Percentiles rank a stretch among this genome's conserved stretches.
phyloP scores from a whole-genome alignment of 2,113 vertebrate genomes.

The Neotragus pygmaeus region DNA sequence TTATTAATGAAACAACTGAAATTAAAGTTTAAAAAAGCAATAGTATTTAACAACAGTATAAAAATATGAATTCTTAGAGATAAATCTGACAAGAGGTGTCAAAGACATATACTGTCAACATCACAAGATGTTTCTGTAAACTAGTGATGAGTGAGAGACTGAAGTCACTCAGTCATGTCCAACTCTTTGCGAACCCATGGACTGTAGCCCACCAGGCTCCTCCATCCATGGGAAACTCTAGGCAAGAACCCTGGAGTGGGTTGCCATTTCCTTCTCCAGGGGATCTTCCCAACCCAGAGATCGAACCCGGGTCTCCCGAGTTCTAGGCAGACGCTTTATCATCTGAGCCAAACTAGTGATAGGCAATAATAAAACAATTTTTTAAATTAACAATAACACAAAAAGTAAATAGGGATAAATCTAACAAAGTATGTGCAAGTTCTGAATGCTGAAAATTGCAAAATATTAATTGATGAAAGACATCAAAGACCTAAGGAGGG shows the following conservation, averaged over 20 bases:
- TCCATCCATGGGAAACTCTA: no score
- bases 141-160: background rate
- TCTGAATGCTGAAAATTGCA: background rate
- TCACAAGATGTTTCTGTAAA: background rate
- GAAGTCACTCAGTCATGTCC: no score
- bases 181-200: no score
- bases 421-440: background rate
- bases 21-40: background rate
- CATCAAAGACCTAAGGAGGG: slow-evolving; percentile 6
- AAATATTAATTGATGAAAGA: background rate
- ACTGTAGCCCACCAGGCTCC: no score
- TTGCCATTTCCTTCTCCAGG: no score
- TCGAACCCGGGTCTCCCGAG: no score
- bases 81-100: background rate
- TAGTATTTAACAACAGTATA: background rate
- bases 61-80: background rate
- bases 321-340: no score
- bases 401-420: background rate
- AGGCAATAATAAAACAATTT: background rate
- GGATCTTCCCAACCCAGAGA: no score
- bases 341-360: background rate
- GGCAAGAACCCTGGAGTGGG: no score
- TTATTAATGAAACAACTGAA: background rate
- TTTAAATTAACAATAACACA: background rate
- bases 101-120: background rate